These are phyloP conservation scores for Troilus luridus DNA, from an alignment of 2,888 invertebrate genomes.

Conservation along the genomic window DNA sequence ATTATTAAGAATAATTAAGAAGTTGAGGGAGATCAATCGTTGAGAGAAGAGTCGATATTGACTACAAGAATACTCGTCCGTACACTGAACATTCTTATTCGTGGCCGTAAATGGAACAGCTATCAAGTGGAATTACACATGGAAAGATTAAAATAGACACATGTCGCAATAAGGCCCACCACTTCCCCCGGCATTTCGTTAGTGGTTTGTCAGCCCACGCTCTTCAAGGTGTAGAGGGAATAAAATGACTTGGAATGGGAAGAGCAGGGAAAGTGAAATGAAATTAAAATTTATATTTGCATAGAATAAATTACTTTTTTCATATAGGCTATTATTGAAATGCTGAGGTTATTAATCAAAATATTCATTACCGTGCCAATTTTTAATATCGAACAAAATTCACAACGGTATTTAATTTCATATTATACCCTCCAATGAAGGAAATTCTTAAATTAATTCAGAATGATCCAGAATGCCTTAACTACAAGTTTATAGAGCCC, in stretches of 20 bases:
- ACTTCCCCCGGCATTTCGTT: not conserved
- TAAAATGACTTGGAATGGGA: not conserved
- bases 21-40: not conserved
- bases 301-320: no score
- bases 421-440: no score
- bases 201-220: not conserved
- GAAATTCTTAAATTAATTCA: no score
- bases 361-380: no score
- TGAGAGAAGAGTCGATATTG: not conserved
- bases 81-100: not conserved
- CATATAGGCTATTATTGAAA: no score
- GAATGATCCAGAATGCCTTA: no score
- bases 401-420: no score
- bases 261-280: not conserved
- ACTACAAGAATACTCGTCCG: no score
- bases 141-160: not conserved
- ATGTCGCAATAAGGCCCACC: not conserved
- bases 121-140: not conserved
- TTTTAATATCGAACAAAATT: no score
- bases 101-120: not conserved
- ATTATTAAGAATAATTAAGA: not conserved
- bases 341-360: no score
- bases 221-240: not conserved
- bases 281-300: not conserved
- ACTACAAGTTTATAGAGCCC: no score